These are phyloP conservation scores for Parazoanthus atlanticus DNA, from an alignment of 92 coral and sea anemone genomes.

Conservation along the genomic window DNA sequence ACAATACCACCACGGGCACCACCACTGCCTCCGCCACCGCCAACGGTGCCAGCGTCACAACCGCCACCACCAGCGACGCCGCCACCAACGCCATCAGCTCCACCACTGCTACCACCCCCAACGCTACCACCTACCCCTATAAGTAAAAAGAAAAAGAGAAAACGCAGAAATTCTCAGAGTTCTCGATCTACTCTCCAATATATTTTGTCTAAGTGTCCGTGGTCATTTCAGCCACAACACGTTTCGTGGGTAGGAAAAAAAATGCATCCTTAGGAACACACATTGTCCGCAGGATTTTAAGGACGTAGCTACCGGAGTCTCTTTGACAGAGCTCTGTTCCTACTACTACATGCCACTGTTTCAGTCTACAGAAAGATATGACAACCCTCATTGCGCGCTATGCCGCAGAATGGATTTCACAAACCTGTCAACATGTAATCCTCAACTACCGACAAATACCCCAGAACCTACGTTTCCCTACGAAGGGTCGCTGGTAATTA, in stretches of 20 bases:
- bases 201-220: neutral
- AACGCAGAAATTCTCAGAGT: neutral
- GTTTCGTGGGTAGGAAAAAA: constrained; percentile 7
- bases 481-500: neutral
- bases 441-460: neutral
- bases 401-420: constrained; percentile 32
- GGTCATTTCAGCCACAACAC: neutral
- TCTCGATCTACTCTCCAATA: neutral
- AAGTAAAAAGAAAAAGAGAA: neutral
- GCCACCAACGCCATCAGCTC: too few relatives aligned
- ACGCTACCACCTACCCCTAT: neutral
- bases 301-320: constrained; percentile 4
- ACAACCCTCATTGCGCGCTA: constrained; percentile 46
- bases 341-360: constrained; percentile 23
- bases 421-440: neutral
- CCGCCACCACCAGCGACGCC: neutral
- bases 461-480: neutral
- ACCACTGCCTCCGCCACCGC: neutral
- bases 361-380: constrained; percentile 1
- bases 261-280: constrained; percentile 16
- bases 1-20: neutral
- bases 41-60: too few relatives aligned
- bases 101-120: too few relatives aligned
- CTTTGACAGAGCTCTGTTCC: constrained; percentile 11
- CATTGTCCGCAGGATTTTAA: neutral